Evolutionary conservation across 2,888 invertebrate species (phyloP).

Genomic region (Spatulosminthurus flaviceps): DNA sequence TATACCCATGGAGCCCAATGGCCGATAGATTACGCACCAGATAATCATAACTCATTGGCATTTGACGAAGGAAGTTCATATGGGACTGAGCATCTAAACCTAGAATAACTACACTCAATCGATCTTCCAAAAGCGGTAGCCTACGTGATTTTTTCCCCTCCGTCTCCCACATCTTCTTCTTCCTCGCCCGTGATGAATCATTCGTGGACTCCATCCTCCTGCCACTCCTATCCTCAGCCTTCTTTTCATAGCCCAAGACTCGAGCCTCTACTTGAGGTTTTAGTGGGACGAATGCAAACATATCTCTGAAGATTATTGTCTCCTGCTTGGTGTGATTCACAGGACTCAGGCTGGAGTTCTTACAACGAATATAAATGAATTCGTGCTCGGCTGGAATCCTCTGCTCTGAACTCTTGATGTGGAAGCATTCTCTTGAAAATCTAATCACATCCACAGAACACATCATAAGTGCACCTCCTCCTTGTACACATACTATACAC

Average conservation of each 20-base stretch:
- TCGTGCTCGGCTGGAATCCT: slow-evolving; percentile 27
- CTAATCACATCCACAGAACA: slow-evolving; percentile 30
- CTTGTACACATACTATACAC: neutral
- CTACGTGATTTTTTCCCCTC: no score
- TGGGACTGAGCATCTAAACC: slow-evolving; percentile 70
- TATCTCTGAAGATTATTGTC: slow-evolving; percentile 31
- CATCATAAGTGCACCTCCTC: slow-evolving; percentile 24
- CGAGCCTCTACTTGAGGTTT: slow-evolving; percentile 48
- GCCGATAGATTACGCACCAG: slow-evolving; percentile 73
- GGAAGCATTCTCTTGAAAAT: slow-evolving; percentile 36
- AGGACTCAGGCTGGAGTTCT: slow-evolving; percentile 23
- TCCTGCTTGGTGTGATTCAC: slow-evolving; percentile 24
- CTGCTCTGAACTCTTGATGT: neutral
- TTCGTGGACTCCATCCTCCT: neutral
- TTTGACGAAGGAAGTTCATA: slow-evolving; percentile 80
- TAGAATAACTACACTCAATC: slow-evolving; percentile 28
- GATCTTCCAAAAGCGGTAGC: no score
- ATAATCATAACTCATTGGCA: slow-evolving; percentile 77
- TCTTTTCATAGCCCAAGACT: slow-evolving; percentile 9
- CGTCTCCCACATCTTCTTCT: no score
- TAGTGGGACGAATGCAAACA: slow-evolving; percentile 48
- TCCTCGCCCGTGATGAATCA: slow-evolving; percentile 2
- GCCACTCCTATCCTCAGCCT: neutral
- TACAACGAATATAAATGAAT: slow-evolving; percentile 40
- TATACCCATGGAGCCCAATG: slow-evolving; percentile 86